Base-by-base conservation (phyloP, 2,797 vertebrate species). In the Luscinia megarhynchos region DNA sequence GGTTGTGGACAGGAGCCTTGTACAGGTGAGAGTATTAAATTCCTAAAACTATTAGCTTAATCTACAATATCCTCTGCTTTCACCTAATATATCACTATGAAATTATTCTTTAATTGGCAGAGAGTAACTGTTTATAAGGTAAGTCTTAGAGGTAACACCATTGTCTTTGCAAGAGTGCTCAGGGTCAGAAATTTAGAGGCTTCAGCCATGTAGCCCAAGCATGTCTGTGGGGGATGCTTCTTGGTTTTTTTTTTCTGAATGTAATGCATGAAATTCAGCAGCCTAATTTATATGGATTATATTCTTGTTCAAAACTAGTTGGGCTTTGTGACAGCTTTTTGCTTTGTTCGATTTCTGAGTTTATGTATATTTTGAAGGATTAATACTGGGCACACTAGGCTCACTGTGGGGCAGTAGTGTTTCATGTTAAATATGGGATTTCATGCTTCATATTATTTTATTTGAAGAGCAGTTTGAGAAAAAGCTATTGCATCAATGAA, bases 1-100 rank as follows among this genome's bases (percentile, higher is more conserved):
- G 10, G 97, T 98, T 72, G 97, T 98, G 97, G 99, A 99, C 87
- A 98, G 99, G 68, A 98, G 98, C 93, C 98, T 98, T 18, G 98
- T 98, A 94, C 99, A 99, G 99, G 99, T 99, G 97, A 99, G 99
- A 97, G 76, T 84, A 74, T 84, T 81, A 76, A 55, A 59, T 51
- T 53, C 87, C 91, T 92, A 43, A 64, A 80, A 48, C 64, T 63
- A 4, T 84, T 46, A 82, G 32, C 53, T 75, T 89, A 72, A 93
- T 91, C 90, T 90, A 15, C 41, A 4, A n/a, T 93, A 48, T 63
- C 51, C 93, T 86, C 74, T 97, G 32, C 86, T 97, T 95, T 94
- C 94, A 92, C 96, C 95, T 98, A 91, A 95, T 91, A 59, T 95
- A 78, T 98, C 98, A 97, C 92, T 97, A 43, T 98, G 95, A 95